phyloP scores from a whole-genome alignment of 1,140 invertebrate species.

The Mercenaria mercenaria region DNA sequence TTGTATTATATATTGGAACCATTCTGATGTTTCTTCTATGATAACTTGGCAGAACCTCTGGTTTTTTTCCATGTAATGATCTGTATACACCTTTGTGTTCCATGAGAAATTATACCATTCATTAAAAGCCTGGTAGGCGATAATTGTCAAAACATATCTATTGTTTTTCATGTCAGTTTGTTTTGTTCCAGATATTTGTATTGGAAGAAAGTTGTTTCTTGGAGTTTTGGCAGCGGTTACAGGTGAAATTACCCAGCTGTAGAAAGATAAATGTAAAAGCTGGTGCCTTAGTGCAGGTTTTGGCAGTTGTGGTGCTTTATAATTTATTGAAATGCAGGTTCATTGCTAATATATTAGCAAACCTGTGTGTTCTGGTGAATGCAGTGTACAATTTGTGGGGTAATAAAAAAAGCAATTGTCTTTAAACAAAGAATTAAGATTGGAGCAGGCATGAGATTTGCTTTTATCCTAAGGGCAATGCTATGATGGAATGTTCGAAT shows the following conservation, averaged over 20 bases:
- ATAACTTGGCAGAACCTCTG: too few species aligned
- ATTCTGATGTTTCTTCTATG: not conserved
- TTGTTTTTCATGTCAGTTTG: constrained; percentile 54
- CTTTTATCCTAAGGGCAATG: not conserved
- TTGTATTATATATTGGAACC: not conserved
- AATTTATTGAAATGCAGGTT: constrained; percentile 49
- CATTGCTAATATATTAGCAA: constrained; percentile 25
- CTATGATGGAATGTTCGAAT: too few species aligned
- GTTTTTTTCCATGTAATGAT: not conserved
- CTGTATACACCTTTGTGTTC: constrained; percentile 8
- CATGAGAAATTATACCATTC: constrained; percentile 27
- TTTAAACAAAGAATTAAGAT: not conserved
- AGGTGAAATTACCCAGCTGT: constrained; percentile 48
- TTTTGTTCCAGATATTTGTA: constrained; percentile 41
- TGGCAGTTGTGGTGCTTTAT: constrained; percentile 5
- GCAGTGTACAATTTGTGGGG: not conserved
- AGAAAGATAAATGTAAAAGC: constrained; percentile 26
- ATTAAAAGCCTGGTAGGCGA: constrained; percentile 49
- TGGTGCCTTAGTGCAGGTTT: constrained; percentile 29
- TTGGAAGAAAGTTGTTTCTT: constrained; percentile 17
- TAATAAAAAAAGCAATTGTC: not conserved
- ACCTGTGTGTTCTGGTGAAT: constrained; percentile 19
- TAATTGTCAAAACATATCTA: constrained; percentile 53
- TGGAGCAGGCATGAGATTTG: not conserved
- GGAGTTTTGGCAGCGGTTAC: constrained; percentile 30